Evolutionary conservation across 2,113 vertebrate species (phyloP), one percentile per base, ranked within the genome.

Genomic region (Aythya baeri): DNA sequence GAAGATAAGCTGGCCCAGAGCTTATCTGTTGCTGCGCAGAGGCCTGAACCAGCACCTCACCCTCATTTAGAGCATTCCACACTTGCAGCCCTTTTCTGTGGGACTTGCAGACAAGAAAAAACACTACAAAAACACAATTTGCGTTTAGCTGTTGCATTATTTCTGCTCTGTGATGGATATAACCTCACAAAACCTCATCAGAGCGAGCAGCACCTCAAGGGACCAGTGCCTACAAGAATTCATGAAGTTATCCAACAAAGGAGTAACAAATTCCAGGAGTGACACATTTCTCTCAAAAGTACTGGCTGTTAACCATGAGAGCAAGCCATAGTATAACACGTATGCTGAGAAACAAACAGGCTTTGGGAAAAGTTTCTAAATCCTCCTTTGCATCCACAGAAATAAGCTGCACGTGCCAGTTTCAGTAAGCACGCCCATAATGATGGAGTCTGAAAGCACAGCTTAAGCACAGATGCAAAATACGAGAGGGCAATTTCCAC

Each of bases 21-120:
- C 85, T 97, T 96, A 97, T 97, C 95, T 91, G 80, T 32, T 83
- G 81, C 76, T 77, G 66, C 12, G 9, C 82, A 94, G 92, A 63
- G 52, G 80, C 59, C 79, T 82, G 89, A 91, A 63, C 34, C 41
- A 50, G 89, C 61, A 82, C 44, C 85, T 96, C 82, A 93, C 79
- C 84, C 84, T 89, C 88, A 55, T 55, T 88, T 83, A 74, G 46
- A 71, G 55, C 80, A 77, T 66, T 32, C 61, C 68, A 88, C 65
- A 36, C 32, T 54, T 52, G 31, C 71, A 46, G 61, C 5, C 29
- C 63, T 57, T 57, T 67, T 73, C 80, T 59, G 41, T 50, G 57
- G 72, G 58, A 92, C 46, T 6, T 5, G 1, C 25, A 88, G 88
- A 75, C 86, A 94, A 65, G 72, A 65, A 89, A 89, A 79, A n/a